Evolutionary conservation across 2,888 invertebrate species (phyloP), one percentile per base, ranked within the genome.

Genomic region (Drosophila paracracens): DNA sequence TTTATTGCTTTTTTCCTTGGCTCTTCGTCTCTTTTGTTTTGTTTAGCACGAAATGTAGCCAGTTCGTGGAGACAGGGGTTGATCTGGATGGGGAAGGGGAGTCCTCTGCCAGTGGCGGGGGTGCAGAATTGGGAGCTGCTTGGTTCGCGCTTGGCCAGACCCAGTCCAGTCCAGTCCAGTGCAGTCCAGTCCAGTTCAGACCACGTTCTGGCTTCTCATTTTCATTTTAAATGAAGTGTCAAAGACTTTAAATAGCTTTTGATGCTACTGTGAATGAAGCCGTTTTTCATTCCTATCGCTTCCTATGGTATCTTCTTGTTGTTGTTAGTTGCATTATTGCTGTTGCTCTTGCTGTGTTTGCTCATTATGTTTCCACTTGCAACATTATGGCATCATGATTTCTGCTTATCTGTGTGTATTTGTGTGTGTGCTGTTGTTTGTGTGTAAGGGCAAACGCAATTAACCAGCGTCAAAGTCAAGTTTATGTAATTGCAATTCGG

Each of bases 171-270:
- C 8, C 38, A 38, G 7, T 18, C 18, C 36, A 36, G 36, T 4
- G 11, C 36, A 13, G 46, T 21, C 46, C 46, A 46, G 13, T 46
- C n/a, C 36, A 33, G 50, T 2, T 25, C 31, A 21, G 57, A 43
- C 58, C 60, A 68, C 53, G 36, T 52, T 68, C 65, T 69, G 56
- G 71, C 76, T 82, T 86, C 89, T 83, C 82, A 83, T 87, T 90
- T 88, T 87, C 89, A 84, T 89, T 90, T 85, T 88, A 88, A 88
- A 89, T 88, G 89, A 88, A 90, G 88, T 90, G 88, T 88, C 88
- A 88, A 88, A 88, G 88, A 88, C 85, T 90, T 88, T 89, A 89
- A 88, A 90, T 88, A 78, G 91, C 88, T 90, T 89, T 90, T 81
- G 85, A 85, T 83, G 88, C 89, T 85, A 83, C 90, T 87, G 90